Evolutionary conservation across 1,140 invertebrate species (phyloP).

Genomic region (Episyrphus balteatus): DNA sequence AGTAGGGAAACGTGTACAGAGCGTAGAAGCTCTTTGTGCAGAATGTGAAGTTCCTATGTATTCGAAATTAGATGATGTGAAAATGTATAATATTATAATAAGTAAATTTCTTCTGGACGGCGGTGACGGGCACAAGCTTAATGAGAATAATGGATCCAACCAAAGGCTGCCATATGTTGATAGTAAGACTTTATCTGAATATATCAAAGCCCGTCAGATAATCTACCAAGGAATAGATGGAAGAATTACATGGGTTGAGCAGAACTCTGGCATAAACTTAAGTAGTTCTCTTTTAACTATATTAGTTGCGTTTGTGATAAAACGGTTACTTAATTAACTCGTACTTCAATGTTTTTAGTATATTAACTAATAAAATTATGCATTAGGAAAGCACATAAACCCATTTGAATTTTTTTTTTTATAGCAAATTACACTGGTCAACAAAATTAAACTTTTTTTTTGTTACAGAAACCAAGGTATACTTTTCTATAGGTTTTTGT

Average conservation of each 20-base stretch:
- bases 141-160: slow-evolving; percentile 5
- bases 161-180: neutral
- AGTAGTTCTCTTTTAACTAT: neutral
- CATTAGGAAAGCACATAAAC: no score
- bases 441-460: no score
- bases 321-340: neutral
- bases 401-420: no score
- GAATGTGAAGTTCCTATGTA: slow-evolving; percentile 41
- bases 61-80: slow-evolving; percentile 31
- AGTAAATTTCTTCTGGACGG: slow-evolving; percentile 17
- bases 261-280: neutral
- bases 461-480: no score
- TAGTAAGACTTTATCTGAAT: neutral
- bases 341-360: no score
- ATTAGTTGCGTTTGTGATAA: no score
- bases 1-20: slow-evolving; percentile 38
- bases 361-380: no score
- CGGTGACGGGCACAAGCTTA: slow-evolving; percentile 23
- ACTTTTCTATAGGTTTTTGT: no score
- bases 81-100: slow-evolving; percentile 42
- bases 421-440: no score
- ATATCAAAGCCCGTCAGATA: neutral
- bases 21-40: slow-evolving; percentile 41
- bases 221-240: neutral
- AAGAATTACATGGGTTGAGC: neutral